phyloP scores from a whole-genome alignment of 2,797 vertebrate species.

The Eulemur coronatus region DNA sequence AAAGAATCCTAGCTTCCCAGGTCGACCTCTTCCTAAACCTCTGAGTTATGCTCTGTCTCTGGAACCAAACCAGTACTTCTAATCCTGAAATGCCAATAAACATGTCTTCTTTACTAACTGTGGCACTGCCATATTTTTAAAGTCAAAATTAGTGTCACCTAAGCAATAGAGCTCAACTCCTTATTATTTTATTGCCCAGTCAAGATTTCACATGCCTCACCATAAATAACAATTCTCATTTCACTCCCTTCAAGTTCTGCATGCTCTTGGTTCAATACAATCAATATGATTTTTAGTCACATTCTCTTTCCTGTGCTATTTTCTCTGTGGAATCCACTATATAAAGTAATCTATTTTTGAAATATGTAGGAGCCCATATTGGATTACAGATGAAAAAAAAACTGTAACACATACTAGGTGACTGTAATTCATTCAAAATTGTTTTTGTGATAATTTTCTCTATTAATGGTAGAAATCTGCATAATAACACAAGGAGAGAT shows the following conservation, averaged over 20 bases:
- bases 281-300: conserved; percentile 33
- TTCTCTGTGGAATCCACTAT: conserved; percentile 41
- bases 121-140: neutral
- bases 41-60: conserved; percentile 2
- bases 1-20: neutral
- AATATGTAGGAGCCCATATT: conserved; percentile 55
- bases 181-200: neutral
- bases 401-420: conserved; percentile 44
- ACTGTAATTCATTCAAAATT: conserved; percentile 65
- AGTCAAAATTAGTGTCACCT: neutral
- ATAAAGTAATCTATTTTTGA: conserved; percentile 67
- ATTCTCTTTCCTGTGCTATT: conserved; percentile 20
- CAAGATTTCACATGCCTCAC: neutral
- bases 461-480: conserved; percentile 63
- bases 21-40: neutral
- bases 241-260: neutral
- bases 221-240: neutral
- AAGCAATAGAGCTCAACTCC: neutral
- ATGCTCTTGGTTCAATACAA: conserved; percentile 26
- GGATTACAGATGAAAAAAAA: conserved; percentile 67
- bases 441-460: conserved; percentile 69
- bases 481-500: conserved; percentile 31
- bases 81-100: neutral
- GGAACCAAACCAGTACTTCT: neutral
- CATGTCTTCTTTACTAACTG: neutral